These are phyloP conservation scores for Eciton burchellii DNA, from an alignment of 1,140 invertebrate species.

Conservation along the genomic window DNA sequence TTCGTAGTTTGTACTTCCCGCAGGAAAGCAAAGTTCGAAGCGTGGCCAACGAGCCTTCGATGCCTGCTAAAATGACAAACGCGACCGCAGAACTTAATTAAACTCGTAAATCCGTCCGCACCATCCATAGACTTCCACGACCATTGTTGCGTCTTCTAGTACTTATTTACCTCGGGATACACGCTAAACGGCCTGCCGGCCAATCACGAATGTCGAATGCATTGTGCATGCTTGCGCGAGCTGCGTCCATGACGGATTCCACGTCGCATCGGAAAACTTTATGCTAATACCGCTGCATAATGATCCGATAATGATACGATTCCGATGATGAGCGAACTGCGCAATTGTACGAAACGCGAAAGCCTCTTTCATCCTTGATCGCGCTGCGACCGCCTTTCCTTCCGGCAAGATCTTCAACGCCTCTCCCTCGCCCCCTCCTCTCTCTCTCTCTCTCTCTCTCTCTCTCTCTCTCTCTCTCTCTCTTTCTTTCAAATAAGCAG, in stretches of 20 bases:
- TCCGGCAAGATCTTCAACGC: background rate
- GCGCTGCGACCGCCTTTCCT: background rate
- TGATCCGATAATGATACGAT: slow-evolving; percentile 38
- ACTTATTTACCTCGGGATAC: slow-evolving; percentile 74
- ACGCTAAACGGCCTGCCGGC: slow-evolving; percentile 44
- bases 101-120: slow-evolving; percentile 82
- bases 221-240: slow-evolving; percentile 18
- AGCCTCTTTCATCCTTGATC: background rate
- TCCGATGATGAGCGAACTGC: slow-evolving; percentile 18
- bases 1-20: slow-evolving; percentile 43
- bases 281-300: slow-evolving; percentile 34
- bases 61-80: slow-evolving; percentile 82
- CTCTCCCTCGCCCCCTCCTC: too few species aligned
- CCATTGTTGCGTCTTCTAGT: slow-evolving; percentile 72
- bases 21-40: slow-evolving; percentile 48
- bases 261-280: slow-evolving; percentile 31
- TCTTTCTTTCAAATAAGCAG: background rate
- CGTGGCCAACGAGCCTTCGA: slow-evolving; percentile 79
- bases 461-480: background rate
- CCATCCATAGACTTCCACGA: slow-evolving; percentile 69
- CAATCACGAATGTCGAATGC: slow-evolving; percentile 57
- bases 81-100: slow-evolving; percentile 84
- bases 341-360: background rate
- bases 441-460: background rate
- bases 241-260: slow-evolving; percentile 4